Evolutionary conservation across 2,113 vertebrate species (phyloP).

Genomic region (Neoarius graeffei): DNA sequence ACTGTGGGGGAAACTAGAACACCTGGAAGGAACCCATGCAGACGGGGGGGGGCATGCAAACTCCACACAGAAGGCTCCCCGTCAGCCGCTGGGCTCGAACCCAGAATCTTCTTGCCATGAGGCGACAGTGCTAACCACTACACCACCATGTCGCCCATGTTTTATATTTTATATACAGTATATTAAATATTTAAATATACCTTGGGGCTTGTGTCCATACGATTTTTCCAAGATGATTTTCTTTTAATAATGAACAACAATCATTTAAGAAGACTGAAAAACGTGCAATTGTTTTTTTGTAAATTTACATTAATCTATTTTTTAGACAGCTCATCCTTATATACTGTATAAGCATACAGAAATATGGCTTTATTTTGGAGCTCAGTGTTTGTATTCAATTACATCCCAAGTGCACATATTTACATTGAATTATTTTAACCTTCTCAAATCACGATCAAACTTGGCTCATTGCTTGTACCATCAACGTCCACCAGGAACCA

Average conservation of each 20-base stretch:
- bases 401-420: background rate
- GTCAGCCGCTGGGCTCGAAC: no score
- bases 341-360: background rate
- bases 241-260: background rate
- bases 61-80: no score
- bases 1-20: no score
- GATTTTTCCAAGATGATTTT: background rate
- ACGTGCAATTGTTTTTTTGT: background rate
- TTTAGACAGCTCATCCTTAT: background rate
- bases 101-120: no score
- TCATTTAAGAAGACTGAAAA: background rate
- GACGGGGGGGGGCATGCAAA: no score
- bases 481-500: background rate
- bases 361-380: background rate
- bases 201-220: no score
- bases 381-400: background rate
- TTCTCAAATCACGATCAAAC: background rate
- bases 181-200: no score
- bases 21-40: no score
- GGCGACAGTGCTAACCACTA: no score
- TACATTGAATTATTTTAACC: slow-evolving; percentile 3
- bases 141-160: no score
- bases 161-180: no score
- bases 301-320: background rate
- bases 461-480: background rate